phyloP scores from a whole-genome alignment of 2,797 vertebrate genomes.

The Malacoraja senta region DNA sequence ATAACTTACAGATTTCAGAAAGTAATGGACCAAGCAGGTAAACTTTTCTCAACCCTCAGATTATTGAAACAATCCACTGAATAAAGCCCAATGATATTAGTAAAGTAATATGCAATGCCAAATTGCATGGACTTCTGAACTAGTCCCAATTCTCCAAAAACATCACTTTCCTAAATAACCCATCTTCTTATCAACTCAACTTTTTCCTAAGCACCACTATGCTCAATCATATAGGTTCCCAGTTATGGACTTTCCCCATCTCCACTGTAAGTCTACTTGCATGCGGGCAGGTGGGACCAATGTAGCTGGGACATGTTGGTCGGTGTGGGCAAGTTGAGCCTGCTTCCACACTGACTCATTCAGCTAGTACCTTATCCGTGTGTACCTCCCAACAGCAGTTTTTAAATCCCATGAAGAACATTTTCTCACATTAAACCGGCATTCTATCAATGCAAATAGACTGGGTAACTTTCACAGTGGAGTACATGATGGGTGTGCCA shows the following conservation, averaged over 20 bases:
- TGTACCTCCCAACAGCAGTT: not conserved
- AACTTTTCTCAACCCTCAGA: not conserved
- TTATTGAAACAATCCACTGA: not conserved
- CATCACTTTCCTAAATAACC: not conserved
- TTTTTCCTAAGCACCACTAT: no score
- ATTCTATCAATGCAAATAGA: not conserved
- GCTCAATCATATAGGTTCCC: not conserved
- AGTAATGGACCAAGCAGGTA: not conserved
- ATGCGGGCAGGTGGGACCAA: no score
- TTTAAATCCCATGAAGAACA: not conserved
- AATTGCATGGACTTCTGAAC: not conserved
- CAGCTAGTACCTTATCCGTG: not conserved
- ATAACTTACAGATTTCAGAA: not conserved
- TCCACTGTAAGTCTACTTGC: not conserved
- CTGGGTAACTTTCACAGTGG: not conserved
- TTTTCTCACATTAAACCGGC: not conserved
- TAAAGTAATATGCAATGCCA: not conserved
- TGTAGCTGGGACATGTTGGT: no score
- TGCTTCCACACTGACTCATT: no score
- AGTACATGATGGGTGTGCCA: not conserved
- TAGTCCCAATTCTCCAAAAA: not conserved
- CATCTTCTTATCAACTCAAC: no score
- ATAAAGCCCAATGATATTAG: not conserved
- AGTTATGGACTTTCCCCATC: not conserved
- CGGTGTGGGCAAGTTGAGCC: no score